Base-by-base conservation (phyloP, 2,888 invertebrate genomes). In the Pristionchus arcanus region DNA sequence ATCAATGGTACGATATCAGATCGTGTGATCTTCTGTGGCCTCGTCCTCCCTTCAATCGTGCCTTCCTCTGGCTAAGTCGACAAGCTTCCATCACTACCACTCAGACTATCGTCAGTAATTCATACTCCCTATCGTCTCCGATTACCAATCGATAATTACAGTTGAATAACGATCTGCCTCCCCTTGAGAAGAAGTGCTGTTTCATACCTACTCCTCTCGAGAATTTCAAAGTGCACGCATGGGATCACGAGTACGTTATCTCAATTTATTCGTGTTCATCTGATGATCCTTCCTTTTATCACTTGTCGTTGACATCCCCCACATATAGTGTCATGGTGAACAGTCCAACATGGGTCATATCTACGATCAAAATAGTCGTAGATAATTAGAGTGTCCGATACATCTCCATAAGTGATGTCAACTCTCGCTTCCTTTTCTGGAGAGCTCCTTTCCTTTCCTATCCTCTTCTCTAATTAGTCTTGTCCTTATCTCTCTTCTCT, bases 1-100 rank as follows among this genome's bases (percentile, higher is more conserved):
- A 63, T 63, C 25, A 59, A 59, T 25, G 21, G 2, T 63, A 34
- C 74, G 21, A 19, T 21, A 37, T 85, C 31, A 88, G 87, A 34
- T 74, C 87, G 21, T 88, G 87, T 31, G 87, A 88, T 31, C 21
- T 88, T n/a, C 49, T 74, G 13, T 88, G 87, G 87, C 87, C 87
- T 3, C 71, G 31, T n/a, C 37, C 87, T 71, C 87, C 74, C 49
- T 88, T 88, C 74, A 55, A 53, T 53, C 87, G 74, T 19, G 25
- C 87, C 28, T 81, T 81, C 49, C n/a, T 81, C 42, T 81, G 81
- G 81, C 19, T 68, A 9, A 59, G 11, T n/a, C 66, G 37, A 13
- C 28, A 53, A 2, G 49, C 28, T 15, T 34, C 55, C 13, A n/a
- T 42, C 68, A 2, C 66, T 19, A 9, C 34, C 31, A 87, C 68